Evolutionary conservation across 2,888 invertebrate genomes (phyloP).

Genomic region (Idaea straminata): DNA sequence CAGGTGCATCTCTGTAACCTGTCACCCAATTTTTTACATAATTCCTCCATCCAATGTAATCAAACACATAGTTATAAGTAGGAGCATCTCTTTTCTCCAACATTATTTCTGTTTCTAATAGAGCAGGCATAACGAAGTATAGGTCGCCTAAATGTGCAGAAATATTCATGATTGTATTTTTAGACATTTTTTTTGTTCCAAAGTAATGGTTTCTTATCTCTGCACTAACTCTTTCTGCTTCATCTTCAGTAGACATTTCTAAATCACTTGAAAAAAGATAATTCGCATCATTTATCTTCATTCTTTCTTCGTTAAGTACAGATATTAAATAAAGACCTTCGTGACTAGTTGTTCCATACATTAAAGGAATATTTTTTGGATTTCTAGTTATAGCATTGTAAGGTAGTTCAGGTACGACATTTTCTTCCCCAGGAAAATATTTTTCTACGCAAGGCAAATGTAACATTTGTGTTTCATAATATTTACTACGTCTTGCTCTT

Average conservation of each 20-base stretch:
- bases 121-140: conserved; percentile 57
- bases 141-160: conserved; percentile 54
- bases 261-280: conserved; percentile 63
- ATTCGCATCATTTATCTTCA: conserved; percentile 37
- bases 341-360: conserved; percentile 55
- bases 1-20: conserved; percentile 44
- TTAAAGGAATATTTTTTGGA: conserved; percentile 45
- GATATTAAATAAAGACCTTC: conserved; percentile 52
- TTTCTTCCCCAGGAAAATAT: conserved; percentile 50
- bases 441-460: conserved; percentile 64
- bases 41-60: conserved; percentile 62
- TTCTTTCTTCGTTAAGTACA: conserved; percentile 36
- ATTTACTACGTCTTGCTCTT: not conserved
- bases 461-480: conserved; percentile 18
- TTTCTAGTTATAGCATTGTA: conserved; percentile 50
- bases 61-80: conserved; percentile 62
- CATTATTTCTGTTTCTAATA: conserved; percentile 49
- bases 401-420: conserved; percentile 56
- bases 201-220: conserved; percentile 65
- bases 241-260: conserved; percentile 46
- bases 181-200: conserved; percentile 59
- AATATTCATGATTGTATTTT: conserved; percentile 50
- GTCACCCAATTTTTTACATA: conserved; percentile 46
- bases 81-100: conserved; percentile 34
- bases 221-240: conserved; percentile 40